Evolutionary conservation across 2,888 invertebrate genomes (phyloP), one percentile per base, ranked within the genome.

Genomic region (Fissipunctia ypsillon): DNA sequence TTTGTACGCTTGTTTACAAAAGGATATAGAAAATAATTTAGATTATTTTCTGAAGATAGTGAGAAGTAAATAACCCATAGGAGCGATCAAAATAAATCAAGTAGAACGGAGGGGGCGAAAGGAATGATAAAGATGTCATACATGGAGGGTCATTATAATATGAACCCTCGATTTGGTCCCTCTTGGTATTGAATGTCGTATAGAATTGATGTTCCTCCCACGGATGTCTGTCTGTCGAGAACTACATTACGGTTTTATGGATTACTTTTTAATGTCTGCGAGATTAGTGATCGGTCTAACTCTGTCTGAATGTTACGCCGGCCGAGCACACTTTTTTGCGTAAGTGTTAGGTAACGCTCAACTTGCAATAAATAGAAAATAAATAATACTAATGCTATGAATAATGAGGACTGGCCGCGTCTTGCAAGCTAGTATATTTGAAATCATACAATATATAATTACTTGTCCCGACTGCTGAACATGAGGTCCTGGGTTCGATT

Each of bases 141-240:
- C 90, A 89, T 77, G 80, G 77, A 88, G 85, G 85, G 90, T 91
- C 90, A 91, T 94, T 94, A 92, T 88, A 91, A 92, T 90, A 90
- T 89, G 87, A 84, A 90, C 90, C 91, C 89, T 88, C 90, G 83
- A 76, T 82, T 83, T 83, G 87, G 73, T 87, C 88, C 91, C 90
- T 85, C 82, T 87, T 83, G 76, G 85, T 89, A 90, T 90, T 89
- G 89, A 89, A 88, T 88, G 88, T 89, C 88, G 84, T 88, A 86
- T 87, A 89, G 84, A 88, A 92, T 92, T 91, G 89, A 92, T 91
- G 91, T 88, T 83, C 86, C 85, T 77, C 87, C 87, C 86, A 88
- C 88, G 79, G 81, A 84, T 85, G 85, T 86, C 86, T 85, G 84
- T 86, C 85, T 80, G 79, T 78, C 76, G 74, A 85, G 75, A 84